A percentile compares a stretch with the other conserved stretches of the same genome.
phyloP scores from a whole-genome alignment of 2,113 vertebrate genomes.

The Papio anubis region DNA sequence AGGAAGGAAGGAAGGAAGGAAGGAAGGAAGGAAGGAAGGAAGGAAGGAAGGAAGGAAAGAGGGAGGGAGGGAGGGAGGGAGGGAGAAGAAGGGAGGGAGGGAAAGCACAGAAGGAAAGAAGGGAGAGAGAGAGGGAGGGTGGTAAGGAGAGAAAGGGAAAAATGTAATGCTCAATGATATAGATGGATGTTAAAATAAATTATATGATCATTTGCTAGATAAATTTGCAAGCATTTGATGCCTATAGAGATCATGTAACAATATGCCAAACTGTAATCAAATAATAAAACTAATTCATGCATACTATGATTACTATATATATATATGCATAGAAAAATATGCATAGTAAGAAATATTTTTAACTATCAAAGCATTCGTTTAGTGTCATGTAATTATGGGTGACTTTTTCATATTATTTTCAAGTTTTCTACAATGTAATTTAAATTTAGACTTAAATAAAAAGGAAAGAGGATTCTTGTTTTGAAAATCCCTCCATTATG shows the following conservation, averaged over 20 bases:
- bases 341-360: not conserved
- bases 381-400: not conserved
- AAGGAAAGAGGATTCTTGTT: not conserved
- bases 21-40: rapidly evolving
- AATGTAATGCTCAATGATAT: not conserved
- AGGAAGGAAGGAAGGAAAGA: not conserved
- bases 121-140: too few relatives aligned
- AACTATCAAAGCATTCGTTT: not conserved
- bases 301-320: not conserved
- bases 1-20: not conserved
- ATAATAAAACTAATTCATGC: not conserved
- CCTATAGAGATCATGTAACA: not conserved
- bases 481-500: not conserved
- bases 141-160: not conserved
- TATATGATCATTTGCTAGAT: not conserved
- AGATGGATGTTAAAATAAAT: not conserved
- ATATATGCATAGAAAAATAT: not conserved
- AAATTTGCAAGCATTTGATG: not conserved
- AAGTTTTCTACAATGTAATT: not conserved
- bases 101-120: not conserved
- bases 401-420: not conserved
- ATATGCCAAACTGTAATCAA: not conserved
- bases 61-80: not conserved
- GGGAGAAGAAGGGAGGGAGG: rapidly evolving
- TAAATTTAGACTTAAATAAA: not conserved